Conservation (phyloP, 1,140 invertebrate species). For the Zophobas morio region DNA sequence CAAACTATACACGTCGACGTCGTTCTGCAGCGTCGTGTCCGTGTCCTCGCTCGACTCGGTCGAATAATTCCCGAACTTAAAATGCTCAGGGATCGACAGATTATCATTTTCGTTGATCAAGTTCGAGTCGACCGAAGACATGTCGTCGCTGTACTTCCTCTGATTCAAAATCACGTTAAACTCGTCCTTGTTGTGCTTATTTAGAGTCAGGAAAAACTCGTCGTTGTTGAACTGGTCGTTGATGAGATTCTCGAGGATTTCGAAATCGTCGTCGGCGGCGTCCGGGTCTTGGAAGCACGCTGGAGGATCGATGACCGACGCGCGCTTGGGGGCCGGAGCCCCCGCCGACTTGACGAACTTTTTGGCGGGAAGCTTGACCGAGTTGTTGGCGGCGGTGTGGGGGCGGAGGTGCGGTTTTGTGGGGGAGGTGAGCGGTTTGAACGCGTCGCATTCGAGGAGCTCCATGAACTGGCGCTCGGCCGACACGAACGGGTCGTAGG, state of each 20-base stretch:
- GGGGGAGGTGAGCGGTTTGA: constrained; percentile 54
- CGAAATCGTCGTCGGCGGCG: constrained; percentile 62
- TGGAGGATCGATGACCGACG: constrained; percentile 69
- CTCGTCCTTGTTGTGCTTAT: constrained; percentile 38
- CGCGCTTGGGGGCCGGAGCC: constrained; percentile 57
- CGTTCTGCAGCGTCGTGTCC: constrained; percentile 54
- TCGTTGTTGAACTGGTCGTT: constrained; percentile 57
- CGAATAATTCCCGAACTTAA: constrained; percentile 59
- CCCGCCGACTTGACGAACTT: constrained; percentile 53
- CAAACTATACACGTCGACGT: constrained; percentile 52
- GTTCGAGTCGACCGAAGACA: constrained; percentile 62
- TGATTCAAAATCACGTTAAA: constrained; percentile 52
- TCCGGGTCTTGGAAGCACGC: constrained; percentile 66
- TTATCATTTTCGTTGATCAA: constrained; percentile 66
- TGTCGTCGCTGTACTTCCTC: constrained; percentile 60
- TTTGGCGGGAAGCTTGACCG: constrained; percentile 49
- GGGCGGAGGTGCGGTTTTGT: constrained; percentile 39
- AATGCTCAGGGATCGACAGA: constrained; percentile 63
- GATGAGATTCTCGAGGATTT: constrained; percentile 63
- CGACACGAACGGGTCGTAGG: constrained; percentile 78
- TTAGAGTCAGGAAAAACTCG: constrained; percentile 46
- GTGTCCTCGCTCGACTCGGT: constrained; percentile 55
- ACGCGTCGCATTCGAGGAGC: constrained; percentile 70
- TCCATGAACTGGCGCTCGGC: constrained; percentile 81
- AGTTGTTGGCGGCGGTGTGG: constrained; percentile 38